phyloP scores from a whole-genome alignment of 2,113 vertebrate genomes.

The Catagonus wagneri region DNA sequence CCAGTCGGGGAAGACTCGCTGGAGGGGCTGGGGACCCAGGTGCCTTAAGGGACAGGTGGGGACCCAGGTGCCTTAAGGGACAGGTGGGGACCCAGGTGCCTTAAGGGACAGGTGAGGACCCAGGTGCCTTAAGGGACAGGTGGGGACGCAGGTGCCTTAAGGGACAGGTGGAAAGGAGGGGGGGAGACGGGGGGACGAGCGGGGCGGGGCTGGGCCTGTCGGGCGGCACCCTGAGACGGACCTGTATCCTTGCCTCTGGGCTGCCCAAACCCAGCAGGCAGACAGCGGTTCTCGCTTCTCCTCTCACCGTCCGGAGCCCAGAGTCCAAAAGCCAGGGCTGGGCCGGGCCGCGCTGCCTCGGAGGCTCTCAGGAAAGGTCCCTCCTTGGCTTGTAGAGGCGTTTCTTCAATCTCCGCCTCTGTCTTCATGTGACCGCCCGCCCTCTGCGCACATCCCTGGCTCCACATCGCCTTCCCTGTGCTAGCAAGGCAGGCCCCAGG shows the following conservation, averaged over 20 bases:
- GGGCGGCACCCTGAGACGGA: background rate
- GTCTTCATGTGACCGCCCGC: accelerated
- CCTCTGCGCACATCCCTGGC: background rate
- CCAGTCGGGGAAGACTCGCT: background rate
- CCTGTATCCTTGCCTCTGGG: accelerated
- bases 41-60: background rate
- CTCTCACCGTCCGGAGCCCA: background rate
- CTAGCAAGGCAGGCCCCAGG: background rate
- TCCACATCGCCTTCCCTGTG: background rate
- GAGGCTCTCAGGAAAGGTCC: background rate
- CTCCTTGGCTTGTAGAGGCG: background rate
- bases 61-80: background rate
- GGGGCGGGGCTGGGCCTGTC: no score
- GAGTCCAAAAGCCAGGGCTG: background rate
- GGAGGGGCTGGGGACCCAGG: background rate
- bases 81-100: background rate
- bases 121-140: no score
- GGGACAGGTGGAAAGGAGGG: background rate
- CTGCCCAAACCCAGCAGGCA: background rate
- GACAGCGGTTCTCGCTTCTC: background rate
- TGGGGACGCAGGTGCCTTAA: background rate
- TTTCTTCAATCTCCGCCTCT: background rate
- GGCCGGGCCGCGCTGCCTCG: background rate
- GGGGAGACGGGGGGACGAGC: no score
- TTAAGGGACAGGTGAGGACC: background rate